Evolutionary conservation across 2,888 invertebrate species (phyloP), one percentile per base, ranked within the genome.

Genomic region (Cryptus armator): DNA sequence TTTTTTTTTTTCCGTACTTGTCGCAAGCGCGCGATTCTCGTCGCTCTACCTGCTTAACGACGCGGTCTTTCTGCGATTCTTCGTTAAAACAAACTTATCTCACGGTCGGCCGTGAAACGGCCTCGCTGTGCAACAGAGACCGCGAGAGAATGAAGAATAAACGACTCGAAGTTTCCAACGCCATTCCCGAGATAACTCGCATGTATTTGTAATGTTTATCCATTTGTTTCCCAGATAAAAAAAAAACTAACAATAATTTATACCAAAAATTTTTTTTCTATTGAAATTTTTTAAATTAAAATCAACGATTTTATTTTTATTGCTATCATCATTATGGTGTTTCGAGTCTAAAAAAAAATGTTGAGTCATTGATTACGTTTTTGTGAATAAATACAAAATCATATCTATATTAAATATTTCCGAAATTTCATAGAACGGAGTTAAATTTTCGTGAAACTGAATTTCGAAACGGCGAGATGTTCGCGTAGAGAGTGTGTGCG

Each of bases 81-180:
- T 88, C 87, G 89, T 3, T 88, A 86, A 90, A 89, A 90, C 87
- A 87, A 90, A 89, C 89, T 90, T 90, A 89, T 90, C 89, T 90
- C 87, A 88, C 51, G 14, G 32, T 24, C 72, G 75, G 70, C 64
- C 71, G 51, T 80, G 81, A 78, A 81, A 72, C 46, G 43, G 64
- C 48, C 68, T 78, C 62, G 70, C 32, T 44, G 62, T 64, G 32
- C 53, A 53, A 56, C 3, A 37, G 37, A 37, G 37, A 37, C 5
- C 12, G 44, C 29, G 56, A 12, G 19, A 67, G n/a, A 74, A 51
- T 12, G 6, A 32, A 66, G 37, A 51, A 53, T 37, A 44, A 3
- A 9, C 66, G 53, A 37, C 56, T 44, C 32, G 56, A 77, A 68
- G 24, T 72, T 72, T 68, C 43, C 72, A 14, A 51, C 64, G 66